phyloP scores from a whole-genome alignment of 2,888 invertebrate species.

The Autographa gamma region DNA sequence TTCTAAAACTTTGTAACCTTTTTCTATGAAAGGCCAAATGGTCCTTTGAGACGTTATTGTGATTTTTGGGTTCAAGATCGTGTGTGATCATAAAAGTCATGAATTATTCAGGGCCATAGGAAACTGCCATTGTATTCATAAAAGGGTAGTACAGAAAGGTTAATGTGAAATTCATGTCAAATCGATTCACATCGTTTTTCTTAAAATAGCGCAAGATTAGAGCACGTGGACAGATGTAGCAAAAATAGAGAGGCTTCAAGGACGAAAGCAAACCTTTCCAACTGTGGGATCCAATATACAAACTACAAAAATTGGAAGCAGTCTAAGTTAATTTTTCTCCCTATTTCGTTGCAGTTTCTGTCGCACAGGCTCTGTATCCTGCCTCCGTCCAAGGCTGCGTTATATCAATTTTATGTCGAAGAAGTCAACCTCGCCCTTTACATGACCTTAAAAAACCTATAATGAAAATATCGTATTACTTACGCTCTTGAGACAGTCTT shows the following conservation, averaged over 20 bases:
- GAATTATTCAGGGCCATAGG: neutral
- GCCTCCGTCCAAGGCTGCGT: too few relatives aligned
- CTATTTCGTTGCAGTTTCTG: too few relatives aligned
- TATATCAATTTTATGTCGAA: too few relatives aligned
- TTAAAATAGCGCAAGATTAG: neutral
- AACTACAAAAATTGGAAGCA: too few relatives aligned
- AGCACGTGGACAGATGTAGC: neutral
- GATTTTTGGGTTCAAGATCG: neutral
- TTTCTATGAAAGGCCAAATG: neutral
- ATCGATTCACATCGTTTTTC: neutral
- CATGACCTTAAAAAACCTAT: neutral
- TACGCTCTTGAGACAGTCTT: slow-evolving; percentile 91
- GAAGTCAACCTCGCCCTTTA: neutral
- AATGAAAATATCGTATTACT: slow-evolving; percentile 54
- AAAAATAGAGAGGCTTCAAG: too few relatives aligned
- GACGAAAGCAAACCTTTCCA: too few relatives aligned
- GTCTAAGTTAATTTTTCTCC: too few relatives aligned
- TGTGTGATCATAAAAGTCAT: neutral
- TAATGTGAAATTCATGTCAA: neutral
- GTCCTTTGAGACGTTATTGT: slow-evolving; percentile 1
- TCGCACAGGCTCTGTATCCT: too few relatives aligned
- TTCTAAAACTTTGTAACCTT: neutral
- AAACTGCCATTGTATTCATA: neutral
- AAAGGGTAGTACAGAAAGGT: neutral
- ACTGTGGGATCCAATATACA: too few relatives aligned